Base-by-base conservation (phyloP, 1,140 invertebrate species). In the Drosophila lini region DNA sequence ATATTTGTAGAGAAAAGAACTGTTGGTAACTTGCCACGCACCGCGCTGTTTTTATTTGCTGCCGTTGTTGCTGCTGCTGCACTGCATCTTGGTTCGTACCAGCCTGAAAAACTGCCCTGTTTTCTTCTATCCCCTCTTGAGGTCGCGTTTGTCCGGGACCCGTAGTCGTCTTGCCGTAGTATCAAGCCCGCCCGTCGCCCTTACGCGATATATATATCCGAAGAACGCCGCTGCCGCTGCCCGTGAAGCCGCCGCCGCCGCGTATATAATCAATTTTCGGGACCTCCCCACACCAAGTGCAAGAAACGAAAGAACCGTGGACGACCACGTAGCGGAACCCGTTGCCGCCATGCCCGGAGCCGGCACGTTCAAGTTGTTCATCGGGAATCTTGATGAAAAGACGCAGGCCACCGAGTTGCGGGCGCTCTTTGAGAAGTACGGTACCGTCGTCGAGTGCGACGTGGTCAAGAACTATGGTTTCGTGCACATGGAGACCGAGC, bases 381-480 rank as follows among this genome's bases (percentile, higher is more conserved):
- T 99, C 94, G 98, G 98, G 80, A 98, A 98, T 94, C 94, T 99
- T 77, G 96, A 97, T 93, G 97, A 98, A 93, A 97, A 97, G 93
- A 97, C 97, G 58, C 95, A 95, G 80, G 95, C 96, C 91, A 95
- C 95, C 65, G 97, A 98, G 92, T 95, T 99, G 63, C 96, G 96
- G 92, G 96, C 96, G 78, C 93, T 98, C 74, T 98, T 99, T 94
- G 97, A 98, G 93, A 97, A 98, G 92, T 98, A 96, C 96, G 98
- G 98, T 91, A 97, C 96, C 93, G 97, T 99, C 84, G 96, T 98
- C 73, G 98, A 99, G 94, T 98, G 98, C 93, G 98, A 98, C 94
- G 97, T 98, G 90, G 96, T 98, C 69, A 97, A 97, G 94, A 98
- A 98, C 94, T 99, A 98, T 95, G 98, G 97, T 84, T 99, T 99